Evolutionary conservation across 1,140 invertebrate genomes (phyloP).

Genomic region (Caenorhabditis briggsae): DNA sequence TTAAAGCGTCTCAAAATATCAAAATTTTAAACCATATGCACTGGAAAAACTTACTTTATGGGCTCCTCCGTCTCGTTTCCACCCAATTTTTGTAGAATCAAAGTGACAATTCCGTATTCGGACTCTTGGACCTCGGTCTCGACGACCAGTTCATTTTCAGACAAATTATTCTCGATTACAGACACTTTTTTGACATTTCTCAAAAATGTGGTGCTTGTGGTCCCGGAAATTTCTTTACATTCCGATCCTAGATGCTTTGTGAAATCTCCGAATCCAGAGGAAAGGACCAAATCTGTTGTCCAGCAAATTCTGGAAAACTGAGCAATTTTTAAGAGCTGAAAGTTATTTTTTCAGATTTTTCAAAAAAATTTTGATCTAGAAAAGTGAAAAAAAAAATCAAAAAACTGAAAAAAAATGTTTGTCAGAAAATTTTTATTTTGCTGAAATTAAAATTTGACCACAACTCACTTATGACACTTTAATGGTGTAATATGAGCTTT

Average conservation of each 20-base stretch:
- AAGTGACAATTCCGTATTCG: constrained; percentile 56
- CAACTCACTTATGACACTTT: constrained; percentile 59
- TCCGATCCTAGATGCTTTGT: constrained; percentile 32
- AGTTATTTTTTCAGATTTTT: too few relatives aligned
- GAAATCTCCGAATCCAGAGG: constrained; percentile 24
- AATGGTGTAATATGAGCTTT: constrained; percentile 60
- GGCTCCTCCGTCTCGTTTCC: constrained; percentile 33
- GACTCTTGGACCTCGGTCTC: constrained; percentile 33
- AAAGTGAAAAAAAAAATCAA: not conserved
- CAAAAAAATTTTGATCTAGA: not conserved
- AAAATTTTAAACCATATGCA: not conserved
- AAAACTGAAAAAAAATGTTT: too few relatives aligned
- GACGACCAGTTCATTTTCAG: constrained; percentile 31
- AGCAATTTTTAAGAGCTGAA: not conserved
- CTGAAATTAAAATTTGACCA: not conserved
- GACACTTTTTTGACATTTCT: constrained; percentile 52
- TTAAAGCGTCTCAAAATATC: too few relatives aligned
- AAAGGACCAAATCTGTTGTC: constrained; percentile 18
- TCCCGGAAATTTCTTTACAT: constrained; percentile 54
- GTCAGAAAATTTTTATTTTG: not conserved
- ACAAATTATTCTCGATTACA: constrained; percentile 39
- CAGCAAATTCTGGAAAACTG: constrained; percentile 49
- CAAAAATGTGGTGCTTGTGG: constrained; percentile 39
- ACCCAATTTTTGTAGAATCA: constrained; percentile 42
- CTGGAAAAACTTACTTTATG: constrained; percentile 12